phyloP scores from a whole-genome alignment of 2,113 vertebrate genomes.

The Oophaga pumilio region DNA sequence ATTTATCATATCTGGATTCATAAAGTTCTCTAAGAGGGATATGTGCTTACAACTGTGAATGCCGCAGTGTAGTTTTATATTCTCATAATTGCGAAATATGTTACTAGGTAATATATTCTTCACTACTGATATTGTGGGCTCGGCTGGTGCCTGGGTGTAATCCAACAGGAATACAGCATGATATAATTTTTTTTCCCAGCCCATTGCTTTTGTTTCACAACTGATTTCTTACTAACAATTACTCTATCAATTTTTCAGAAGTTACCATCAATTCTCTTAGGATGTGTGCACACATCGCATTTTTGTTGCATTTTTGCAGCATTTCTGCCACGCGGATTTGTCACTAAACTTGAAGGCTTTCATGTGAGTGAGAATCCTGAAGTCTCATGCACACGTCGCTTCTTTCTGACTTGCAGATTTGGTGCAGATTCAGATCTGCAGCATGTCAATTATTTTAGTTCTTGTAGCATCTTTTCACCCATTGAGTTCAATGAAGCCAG shows the following conservation, averaged over 20 bases:
- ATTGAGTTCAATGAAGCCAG: too few relatives aligned
- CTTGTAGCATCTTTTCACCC: too few relatives aligned
- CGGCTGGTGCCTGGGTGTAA: background rate
- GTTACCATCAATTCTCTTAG: too few relatives aligned
- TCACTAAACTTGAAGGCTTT: too few relatives aligned
- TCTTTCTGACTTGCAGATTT: too few relatives aligned
- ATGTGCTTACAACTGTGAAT: background rate
- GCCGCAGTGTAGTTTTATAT: background rate
- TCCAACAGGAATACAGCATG: background rate
- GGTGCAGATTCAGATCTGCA: too few relatives aligned
- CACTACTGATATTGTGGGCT: background rate
- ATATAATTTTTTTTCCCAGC: background rate
- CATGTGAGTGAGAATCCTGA: too few relatives aligned
- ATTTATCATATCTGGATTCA: background rate
- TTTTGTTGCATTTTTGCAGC: too few relatives aligned
- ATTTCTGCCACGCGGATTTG: too few relatives aligned
- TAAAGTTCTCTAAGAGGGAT: background rate
- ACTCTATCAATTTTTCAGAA: background rate
- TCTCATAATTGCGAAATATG: background rate
- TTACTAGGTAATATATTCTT: background rate
- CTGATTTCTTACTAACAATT: background rate
- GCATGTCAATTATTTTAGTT: too few relatives aligned
- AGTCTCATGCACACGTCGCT: too few relatives aligned
- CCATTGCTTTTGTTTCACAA: background rate
- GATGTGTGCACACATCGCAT: too few relatives aligned